These are phyloP conservation scores for Cryptotermes secundus DNA, from an alignment of 1,140 invertebrate genomes.

Conservation along the genomic window DNA sequence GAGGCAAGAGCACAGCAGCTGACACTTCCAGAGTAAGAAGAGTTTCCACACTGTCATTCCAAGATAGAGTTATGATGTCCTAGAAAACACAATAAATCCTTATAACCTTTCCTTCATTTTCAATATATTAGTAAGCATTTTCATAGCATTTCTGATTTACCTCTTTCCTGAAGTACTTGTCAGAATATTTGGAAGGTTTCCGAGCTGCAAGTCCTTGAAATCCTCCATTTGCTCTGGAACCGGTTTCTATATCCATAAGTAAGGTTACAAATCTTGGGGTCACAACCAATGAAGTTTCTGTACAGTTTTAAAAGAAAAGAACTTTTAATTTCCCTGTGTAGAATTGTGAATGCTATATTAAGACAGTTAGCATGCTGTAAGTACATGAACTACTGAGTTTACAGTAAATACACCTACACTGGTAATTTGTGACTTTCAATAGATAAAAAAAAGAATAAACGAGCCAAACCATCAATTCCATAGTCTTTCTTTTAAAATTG, in stretches of 20 bases:
- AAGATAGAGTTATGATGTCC: not conserved
- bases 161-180: not conserved
- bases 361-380: no score
- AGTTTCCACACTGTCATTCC: constrained; percentile 39
- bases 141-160: not conserved
- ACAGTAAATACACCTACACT: no score
- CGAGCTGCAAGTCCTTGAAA: not conserved
- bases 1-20: constrained; percentile 30
- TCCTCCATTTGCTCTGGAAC: constrained; percentile 23
- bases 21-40: constrained; percentile 61
- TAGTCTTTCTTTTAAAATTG: no score
- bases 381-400: no score
- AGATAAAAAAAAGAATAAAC: no score
- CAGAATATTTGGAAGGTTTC: not conserved
- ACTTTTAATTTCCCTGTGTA: no score
- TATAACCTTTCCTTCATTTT: not conserved
- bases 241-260: constrained; percentile 18
- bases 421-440: no score
- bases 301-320: not conserved
- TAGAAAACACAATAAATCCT: not conserved
- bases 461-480: no score
- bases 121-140: not conserved
- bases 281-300: not conserved
- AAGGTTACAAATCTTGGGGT: not conserved
- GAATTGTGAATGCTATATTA: no score